Evolutionary conservation across 2,797 vertebrate genomes (phyloP), one percentile per base, ranked within the genome.

Genomic region (Cuculus canorus): DNA sequence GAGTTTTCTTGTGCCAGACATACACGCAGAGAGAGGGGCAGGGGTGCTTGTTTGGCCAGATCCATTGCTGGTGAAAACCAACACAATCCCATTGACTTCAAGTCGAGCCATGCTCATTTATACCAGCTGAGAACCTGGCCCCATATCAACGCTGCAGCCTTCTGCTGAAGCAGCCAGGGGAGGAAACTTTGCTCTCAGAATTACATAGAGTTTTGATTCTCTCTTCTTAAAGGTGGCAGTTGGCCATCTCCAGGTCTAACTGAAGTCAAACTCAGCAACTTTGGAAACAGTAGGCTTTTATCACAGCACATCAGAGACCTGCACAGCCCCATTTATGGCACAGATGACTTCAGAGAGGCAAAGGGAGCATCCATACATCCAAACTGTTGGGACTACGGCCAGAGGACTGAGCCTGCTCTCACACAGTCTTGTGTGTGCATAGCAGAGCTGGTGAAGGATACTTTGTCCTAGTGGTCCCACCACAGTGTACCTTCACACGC

Each of bases 91-190:
- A 27, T 0, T 6, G 93, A 64, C 65, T 78, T 71, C 59, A 23
- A 77, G 48, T 33, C 0, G 1, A 85, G 75, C 70, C 1, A 0
- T 0, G 24, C 48, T 60, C 78, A 9, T 30, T 93, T 60, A 56
- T 25, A 12, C 90, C 95, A 94, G 96, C 88, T 83, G 80, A 93
- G 93, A 88, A 47, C 82, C 93, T 91, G 95, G 90, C 76, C 72
- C 72, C 0, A 23, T 1, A 30, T 18, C 96, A 91, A 4, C 37
- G 1, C 78, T 7, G 1, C 6, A 28, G 82, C 14, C 24, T 64
- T 33, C 69, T 50, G n/a, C 48, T 35, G 65, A 37, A 32, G 45
- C 1, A 21, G 64, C 72, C 87, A 68, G 85, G 64, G 43, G 59
- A 77, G 85, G 68, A 24, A 77, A 82, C 63, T 56, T 52, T 37